Base-by-base conservation (phyloP, 1,140 invertebrate genomes). In the Brachionus sp. region DNA sequence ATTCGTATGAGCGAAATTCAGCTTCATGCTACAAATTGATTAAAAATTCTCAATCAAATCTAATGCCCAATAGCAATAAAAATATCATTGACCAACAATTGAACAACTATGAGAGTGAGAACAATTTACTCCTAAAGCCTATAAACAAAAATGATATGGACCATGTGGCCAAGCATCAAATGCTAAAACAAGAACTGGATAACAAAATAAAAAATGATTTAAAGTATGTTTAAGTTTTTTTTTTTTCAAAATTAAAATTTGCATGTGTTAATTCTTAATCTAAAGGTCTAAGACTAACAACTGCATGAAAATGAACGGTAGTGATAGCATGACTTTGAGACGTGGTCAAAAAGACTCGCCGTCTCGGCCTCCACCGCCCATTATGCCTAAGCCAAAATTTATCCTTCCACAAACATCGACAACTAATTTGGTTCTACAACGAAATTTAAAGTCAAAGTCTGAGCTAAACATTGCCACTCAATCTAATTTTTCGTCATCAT, bases 381-480 rank as follows among this genome's bases (percentile, higher is more conserved):
- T 44, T 39, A 23, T 80, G 25, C 77, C 77, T 6, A 80, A 80
- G 57, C 77, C 77, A 13, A 80, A 80, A 66, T 80, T 80, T 19
- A 80, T 80, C 33, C 77, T 80, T 23, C 77, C 77, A 19, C 77
- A 35, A 44, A 80, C 77, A 25, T 80, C 77, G 19, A 80, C 77
- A 13, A 80, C 77, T 35, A 80, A 66, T 44, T 39, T 80, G 23
- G 62, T 80, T 12, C 50, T 80, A 13, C 77, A 80, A 37, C 19
- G 77, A 62, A 80, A 80, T 80, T 80, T 80, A 25, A 80, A 80
- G 13, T 80, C 77, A 19, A 80, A 80, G 16, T 80, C 77, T 9
- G 77, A 80, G 19, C 25, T 80, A 16, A 80, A 80, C 39, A 80
- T 80, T 13, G 77, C 77, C 0, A 80, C 77, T 10, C 42, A 25